Base-by-base conservation (phyloP, 1,140 invertebrate species). In the Agrypnia vestita region DNA sequence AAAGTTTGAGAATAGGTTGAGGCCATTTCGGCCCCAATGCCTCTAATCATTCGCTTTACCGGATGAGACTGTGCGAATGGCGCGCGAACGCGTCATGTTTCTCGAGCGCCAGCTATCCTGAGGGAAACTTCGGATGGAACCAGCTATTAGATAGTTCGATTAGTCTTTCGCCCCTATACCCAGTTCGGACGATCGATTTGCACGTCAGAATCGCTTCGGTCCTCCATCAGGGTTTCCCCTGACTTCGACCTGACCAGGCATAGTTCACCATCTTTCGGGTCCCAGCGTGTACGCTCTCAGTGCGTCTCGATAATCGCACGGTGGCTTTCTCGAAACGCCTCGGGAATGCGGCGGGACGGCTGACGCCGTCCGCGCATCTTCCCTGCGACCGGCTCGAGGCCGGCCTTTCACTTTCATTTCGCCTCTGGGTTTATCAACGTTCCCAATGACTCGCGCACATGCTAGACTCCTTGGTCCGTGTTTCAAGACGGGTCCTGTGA, bases 241-340 rank as follows among this genome's bases (percentile, higher is more conserved):
- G 94, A 91, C 94, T 95, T 96, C 94, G 88, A 92, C 93, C 94
- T 95, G 91, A 91, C 92, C 94, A 94, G 92, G 94, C 93, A 95
- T 95, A 96, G 94, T 94, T 95, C 94, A 95, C 94, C 94, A 95
- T 95, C 94, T 95, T 95, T 96, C 94, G 94, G 94, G 94, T 95
- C 92, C 91, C 92, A 94, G 90, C 93, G 89, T 90, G 88, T 93
- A 91, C 90, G 93, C 94, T 95, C 91, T 90, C 87, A 91, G n/a
- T n/a, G n/a, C n/a, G n/a, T n/a, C n/a, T n/a, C n/a, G n/a, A n/a
- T n/a, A n/a, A n/a, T n/a, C n/a, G n/a, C n/a, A n/a, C n/a, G n/a
- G n/a, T n/a, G n/a, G n/a, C n/a, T n/a, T n/a, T n/a, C 72, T 80
- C 78, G 85, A 86, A 86, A 86, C 88, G 86, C 87, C 86, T 87